phyloP scores from a whole-genome alignment of 1,140 invertebrate genomes.

The Pseudomyrmex pallidus region DNA sequence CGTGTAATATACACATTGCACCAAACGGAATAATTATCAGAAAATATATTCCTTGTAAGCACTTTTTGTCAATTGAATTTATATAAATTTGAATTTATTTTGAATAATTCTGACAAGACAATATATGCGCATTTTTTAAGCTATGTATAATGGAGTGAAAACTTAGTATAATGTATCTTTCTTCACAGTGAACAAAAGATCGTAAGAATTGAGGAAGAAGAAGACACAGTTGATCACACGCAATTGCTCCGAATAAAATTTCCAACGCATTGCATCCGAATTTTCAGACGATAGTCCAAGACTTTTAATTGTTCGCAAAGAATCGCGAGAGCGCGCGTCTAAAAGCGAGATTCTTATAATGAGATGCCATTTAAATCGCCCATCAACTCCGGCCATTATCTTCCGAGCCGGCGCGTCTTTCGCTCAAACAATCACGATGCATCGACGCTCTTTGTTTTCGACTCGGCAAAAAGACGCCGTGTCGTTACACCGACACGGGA shows the following conservation, averaged over 20 bases:
- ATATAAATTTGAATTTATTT: neutral
- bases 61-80: neutral
- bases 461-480: constrained; percentile 13
- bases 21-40: neutral
- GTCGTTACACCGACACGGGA: constrained; percentile 25
- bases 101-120: neutral
- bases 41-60: neutral
- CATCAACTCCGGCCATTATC: constrained; percentile 40
- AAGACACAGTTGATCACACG: constrained; percentile 14
- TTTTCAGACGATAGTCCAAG: constrained; percentile 16
- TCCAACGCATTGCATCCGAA: constrained; percentile 23
- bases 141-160: no score
- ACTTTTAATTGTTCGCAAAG: constrained; percentile 51
- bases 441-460: constrained; percentile 61
- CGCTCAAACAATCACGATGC: constrained; percentile 6
- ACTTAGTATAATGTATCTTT: neutral
- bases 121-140: neutral
- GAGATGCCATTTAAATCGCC: constrained; percentile 51
- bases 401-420: constrained; percentile 40
- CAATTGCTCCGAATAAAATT: constrained; percentile 38
- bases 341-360: constrained; percentile 23
- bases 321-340: neutral
- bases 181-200: constrained; percentile 16
- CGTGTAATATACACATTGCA: neutral
- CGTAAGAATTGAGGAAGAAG: constrained; percentile 18